Conservation (phyloP, 2,113 vertebrate genomes). For the Ranitomeya variabilis region DNA sequence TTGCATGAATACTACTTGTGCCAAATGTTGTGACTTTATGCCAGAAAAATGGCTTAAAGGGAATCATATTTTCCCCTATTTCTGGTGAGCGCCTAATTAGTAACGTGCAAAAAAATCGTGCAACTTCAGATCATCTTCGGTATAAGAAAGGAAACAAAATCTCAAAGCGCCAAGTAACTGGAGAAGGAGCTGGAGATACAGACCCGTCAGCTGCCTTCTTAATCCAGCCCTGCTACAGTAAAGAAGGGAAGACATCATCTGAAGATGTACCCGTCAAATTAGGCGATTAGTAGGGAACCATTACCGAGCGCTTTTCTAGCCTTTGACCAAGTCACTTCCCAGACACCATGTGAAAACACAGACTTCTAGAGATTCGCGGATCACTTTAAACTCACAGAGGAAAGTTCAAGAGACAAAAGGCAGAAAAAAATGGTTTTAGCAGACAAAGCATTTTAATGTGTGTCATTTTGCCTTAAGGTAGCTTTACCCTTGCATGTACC, state of each 20-base stretch:
- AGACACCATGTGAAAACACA: not conserved
- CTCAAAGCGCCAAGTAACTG: no score
- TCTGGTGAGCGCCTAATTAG: not conserved
- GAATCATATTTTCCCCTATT: not conserved
- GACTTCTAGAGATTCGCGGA: not conserved
- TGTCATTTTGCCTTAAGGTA: conserved; percentile 45
- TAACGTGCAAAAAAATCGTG: no score
- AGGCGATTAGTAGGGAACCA: not conserved
- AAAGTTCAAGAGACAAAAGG: conserved; percentile 41
- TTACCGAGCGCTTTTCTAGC: not conserved
- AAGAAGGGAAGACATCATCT: not conserved
- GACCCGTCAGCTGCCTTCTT: not conserved
- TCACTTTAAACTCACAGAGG: not conserved
- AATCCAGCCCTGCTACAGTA: not conserved
- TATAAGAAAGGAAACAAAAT: no score
- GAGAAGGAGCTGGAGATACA: not conserved
- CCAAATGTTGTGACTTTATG: no score
- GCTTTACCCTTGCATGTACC: conserved; percentile 47
- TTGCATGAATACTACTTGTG: no score
- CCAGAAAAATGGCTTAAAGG: no score
- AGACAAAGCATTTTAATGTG: conserved; percentile 50
- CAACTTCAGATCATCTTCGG: no score
- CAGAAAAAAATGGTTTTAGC: conserved; percentile 7
- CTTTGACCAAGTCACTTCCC: conserved; percentile 9
- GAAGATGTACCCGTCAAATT: not conserved